phyloP scores from a whole-genome alignment of 2,888 invertebrate species.

The Ecliptopera silaceata region DNA sequence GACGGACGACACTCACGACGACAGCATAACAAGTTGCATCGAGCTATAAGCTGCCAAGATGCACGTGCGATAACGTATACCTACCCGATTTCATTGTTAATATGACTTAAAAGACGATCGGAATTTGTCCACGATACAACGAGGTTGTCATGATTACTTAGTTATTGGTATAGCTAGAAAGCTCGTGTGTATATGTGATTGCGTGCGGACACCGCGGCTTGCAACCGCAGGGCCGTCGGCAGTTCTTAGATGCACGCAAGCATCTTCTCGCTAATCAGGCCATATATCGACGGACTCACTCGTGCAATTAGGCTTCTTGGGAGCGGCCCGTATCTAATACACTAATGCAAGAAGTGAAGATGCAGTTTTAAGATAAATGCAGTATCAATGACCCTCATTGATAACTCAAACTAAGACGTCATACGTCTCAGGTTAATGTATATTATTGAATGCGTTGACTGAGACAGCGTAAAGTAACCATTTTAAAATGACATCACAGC shows the following conservation, averaged over 20 bases:
- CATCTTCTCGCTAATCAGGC: slow-evolving; percentile 72
- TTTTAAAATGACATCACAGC: slow-evolving; percentile 20
- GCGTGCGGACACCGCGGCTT: slow-evolving; percentile 54
- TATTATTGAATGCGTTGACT: slow-evolving; percentile 3
- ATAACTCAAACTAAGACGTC: not conserved
- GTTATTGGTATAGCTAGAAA: slow-evolving; percentile 42
- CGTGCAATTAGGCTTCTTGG: slow-evolving; percentile 70
- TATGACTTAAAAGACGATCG: slow-evolving; percentile 33
- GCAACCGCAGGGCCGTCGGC: slow-evolving; percentile 50
- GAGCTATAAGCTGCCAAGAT: slow-evolving; percentile 55
- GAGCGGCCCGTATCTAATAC: slow-evolving; percentile 48
- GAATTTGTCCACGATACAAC: slow-evolving; percentile 29
- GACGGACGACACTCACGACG: slow-evolving; percentile 59
- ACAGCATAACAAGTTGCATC: slow-evolving; percentile 63
- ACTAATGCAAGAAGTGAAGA: slow-evolving; percentile 45
- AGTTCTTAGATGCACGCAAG: slow-evolving; percentile 67
- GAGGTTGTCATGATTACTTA: slow-evolving; percentile 16
- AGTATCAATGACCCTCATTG: slow-evolving; percentile 10
- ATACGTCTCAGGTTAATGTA: not conserved
- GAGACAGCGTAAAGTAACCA: not conserved
- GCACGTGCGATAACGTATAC: slow-evolving; percentile 67
- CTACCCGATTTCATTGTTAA: slow-evolving; percentile 47
- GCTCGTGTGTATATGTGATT: slow-evolving; percentile 57
- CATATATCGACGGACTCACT: slow-evolving; percentile 65
- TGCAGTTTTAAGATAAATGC: slow-evolving; percentile 22